Evolutionary conservation across 2,113 vertebrate genomes (phyloP).

Genomic region (Trogon melanurus): DNA sequence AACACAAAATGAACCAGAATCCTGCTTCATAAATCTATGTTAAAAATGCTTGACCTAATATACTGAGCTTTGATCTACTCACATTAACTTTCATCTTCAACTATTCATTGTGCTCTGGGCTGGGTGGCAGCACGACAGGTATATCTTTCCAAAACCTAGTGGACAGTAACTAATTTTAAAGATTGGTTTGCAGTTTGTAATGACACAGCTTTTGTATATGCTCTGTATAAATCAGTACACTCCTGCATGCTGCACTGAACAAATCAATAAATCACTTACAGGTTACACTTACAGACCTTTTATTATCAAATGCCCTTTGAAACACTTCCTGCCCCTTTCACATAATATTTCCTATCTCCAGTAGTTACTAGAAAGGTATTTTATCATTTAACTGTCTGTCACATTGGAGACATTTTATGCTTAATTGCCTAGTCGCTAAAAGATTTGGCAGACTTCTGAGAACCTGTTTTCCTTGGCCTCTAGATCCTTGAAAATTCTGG

Average conservation of each 20-base stretch:
- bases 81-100: slow-evolving; percentile 27
- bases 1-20: slow-evolving; percentile 14
- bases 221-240: slow-evolving; percentile 50
- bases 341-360: slow-evolving; percentile 37
- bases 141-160: slow-evolving; percentile 34
- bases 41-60: slow-evolving; percentile 4
- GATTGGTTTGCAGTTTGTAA: slow-evolving; percentile 56
- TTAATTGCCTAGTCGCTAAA: not conserved
- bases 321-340: slow-evolving; percentile 51
- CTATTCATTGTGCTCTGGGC: slow-evolving; percentile 3
- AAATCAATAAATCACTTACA: slow-evolving; percentile 62
- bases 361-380: slow-evolving; percentile 2
- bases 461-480: not conserved
- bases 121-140: slow-evolving; percentile 47
- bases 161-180: slow-evolving; percentile 64
- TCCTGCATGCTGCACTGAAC: slow-evolving; percentile 10
- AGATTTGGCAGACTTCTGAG: not conserved
- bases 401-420: not conserved
- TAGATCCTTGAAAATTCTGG: not conserved
- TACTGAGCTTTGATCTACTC: slow-evolving; percentile 44
- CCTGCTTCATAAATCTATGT: not conserved
- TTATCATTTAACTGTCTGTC: slow-evolving; percentile 49
- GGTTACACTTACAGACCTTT: slow-evolving; percentile 33
- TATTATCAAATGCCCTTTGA: slow-evolving; percentile 58
- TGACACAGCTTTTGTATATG: slow-evolving; percentile 18